These are phyloP conservation scores for Sarcoramphus papa DNA, from an alignment of 2,797 vertebrate genomes.

Conservation along the genomic window DNA sequence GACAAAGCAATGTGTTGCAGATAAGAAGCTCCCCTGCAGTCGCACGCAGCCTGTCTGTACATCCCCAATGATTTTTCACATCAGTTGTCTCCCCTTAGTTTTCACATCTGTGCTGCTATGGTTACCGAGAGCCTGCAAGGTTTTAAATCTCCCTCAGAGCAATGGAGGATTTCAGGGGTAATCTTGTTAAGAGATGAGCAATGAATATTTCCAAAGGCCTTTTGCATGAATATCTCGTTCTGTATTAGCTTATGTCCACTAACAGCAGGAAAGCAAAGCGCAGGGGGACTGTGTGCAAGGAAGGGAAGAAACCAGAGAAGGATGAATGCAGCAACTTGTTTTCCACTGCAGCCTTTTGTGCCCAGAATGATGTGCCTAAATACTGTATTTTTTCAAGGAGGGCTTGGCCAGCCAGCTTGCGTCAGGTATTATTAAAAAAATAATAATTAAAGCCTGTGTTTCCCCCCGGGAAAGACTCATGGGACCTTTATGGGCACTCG, in stretches of 20 bases:
- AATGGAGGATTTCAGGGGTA: slow-evolving; percentile 49
- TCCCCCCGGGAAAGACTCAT: neutral
- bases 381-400: neutral
- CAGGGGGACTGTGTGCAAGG: neutral
- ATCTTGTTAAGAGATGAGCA: slow-evolving; percentile 67
- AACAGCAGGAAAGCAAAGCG: neutral
- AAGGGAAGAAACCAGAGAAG: neutral
- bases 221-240: slow-evolving; percentile 32
- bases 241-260: neutral
- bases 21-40: neutral
- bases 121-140: slow-evolving; percentile 49
- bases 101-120: slow-evolving; percentile 60
- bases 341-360: neutral
- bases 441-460: neutral
- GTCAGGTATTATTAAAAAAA: neutral
- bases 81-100: slow-evolving; percentile 33
- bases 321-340: neutral
- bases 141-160: slow-evolving; percentile 55
- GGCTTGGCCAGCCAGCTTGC: neutral
- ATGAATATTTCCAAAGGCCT: slow-evolving; percentile 64
- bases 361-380: neutral
- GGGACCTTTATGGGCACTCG: neutral
- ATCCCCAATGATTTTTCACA: slow-evolving; percentile 18
- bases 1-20: neutral
- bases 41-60: neutral